These are phyloP conservation scores for Stegastes partitus DNA, from an alignment of 2,113 vertebrate genomes.

Conservation along the genomic window DNA sequence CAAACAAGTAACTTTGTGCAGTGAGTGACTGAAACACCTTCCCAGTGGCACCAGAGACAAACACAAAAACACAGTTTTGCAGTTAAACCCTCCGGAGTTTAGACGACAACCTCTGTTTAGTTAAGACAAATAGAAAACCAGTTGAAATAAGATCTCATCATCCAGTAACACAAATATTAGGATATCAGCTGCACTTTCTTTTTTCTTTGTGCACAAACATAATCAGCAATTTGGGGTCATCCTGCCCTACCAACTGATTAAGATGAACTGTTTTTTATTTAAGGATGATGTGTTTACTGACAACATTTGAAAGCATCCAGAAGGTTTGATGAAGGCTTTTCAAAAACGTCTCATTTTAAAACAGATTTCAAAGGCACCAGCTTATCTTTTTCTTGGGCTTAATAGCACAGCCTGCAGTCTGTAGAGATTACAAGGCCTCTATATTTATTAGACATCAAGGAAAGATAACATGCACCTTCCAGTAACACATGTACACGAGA, in stretches of 20 bases:
- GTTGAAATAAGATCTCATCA: not conserved
- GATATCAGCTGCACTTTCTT: not conserved
- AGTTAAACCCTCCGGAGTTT: conserved; percentile 6
- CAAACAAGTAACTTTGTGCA: not conserved
- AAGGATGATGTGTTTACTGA: not conserved
- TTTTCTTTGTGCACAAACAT: not conserved
- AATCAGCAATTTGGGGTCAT: not conserved
- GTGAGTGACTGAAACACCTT: not conserved
- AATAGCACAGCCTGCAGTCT: not conserved
- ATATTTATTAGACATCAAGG: not conserved
- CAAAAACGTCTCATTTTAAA: no score
- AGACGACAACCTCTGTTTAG: not conserved
- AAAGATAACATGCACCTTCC: not conserved
- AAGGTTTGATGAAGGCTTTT: no score
- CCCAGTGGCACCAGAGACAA: conserved; percentile 28
- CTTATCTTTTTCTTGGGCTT: not conserved
- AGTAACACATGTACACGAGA: not conserved
- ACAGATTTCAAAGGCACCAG: no score
- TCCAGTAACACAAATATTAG: not conserved
- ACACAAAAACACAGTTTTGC: conserved; percentile 22
- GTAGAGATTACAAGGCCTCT: no score
- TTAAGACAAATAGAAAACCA: conserved; percentile 17
- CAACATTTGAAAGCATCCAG: not conserved
- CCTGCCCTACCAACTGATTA: not conserved
- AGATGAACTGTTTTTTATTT: not conserved